Evolutionary conservation across 2,113 vertebrate species (phyloP).

Genomic region (Plectropomus leopardus): DNA sequence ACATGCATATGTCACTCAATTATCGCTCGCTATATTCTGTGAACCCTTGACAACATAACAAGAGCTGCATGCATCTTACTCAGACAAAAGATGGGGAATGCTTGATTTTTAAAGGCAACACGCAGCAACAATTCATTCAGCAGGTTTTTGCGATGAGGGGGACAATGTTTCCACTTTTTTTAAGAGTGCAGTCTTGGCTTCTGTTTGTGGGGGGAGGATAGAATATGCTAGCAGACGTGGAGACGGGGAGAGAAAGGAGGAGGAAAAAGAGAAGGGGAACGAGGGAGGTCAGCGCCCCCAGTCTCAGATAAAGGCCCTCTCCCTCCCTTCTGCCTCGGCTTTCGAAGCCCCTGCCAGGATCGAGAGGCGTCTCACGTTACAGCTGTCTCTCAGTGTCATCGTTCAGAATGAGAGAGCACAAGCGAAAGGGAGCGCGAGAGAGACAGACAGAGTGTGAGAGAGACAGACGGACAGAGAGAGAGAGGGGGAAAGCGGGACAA

Average conservation of each 20-base stretch:
- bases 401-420: slow-evolving; percentile 74
- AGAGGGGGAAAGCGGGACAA: slow-evolving; percentile 63
- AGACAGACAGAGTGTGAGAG: slow-evolving; percentile 32
- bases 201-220: slow-evolving; percentile 70
- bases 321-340: slow-evolving; percentile 77
- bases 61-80: slow-evolving; percentile 20
- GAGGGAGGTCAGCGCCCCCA: slow-evolving; percentile 82
- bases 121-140: slow-evolving; percentile 63
- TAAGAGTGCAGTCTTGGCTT: slow-evolving; percentile 58
- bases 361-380: slow-evolving; percentile 85
- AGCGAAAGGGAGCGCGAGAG: slow-evolving; percentile 57
- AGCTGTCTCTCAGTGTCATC: slow-evolving; percentile 86
- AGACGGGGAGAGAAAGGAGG: slow-evolving; percentile 60
- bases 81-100: slow-evolving; percentile 31
- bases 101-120: slow-evolving; percentile 36
- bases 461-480: slow-evolving; percentile 38
- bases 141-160: slow-evolving; percentile 34
- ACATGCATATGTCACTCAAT: slow-evolving; percentile 57
- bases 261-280: slow-evolving; percentile 73
- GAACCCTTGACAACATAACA: slow-evolving; percentile 26
- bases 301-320: slow-evolving; percentile 83
- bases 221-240: slow-evolving; percentile 59
- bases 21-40: slow-evolving; percentile 28
- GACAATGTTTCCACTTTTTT: slow-evolving; percentile 51
- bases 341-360: slow-evolving; percentile 81